Conservation (phyloP, 2,888 invertebrate species). For the Ormia ochracea region DNA sequence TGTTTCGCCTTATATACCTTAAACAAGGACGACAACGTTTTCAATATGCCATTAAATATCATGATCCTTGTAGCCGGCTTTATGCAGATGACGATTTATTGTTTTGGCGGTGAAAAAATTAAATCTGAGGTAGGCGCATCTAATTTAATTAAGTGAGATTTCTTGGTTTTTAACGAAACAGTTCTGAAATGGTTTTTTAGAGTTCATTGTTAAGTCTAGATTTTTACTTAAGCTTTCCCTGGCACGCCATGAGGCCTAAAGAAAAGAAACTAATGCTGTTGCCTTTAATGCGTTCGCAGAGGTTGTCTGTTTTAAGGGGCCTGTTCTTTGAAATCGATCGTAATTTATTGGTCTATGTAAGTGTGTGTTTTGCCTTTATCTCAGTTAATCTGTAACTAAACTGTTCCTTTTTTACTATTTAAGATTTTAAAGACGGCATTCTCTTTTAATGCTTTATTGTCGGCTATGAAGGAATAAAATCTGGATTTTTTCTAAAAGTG, state of each 20-base stretch:
- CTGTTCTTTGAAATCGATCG: slow-evolving; percentile 55
- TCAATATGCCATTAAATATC: slow-evolving; percentile 46
- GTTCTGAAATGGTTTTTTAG: neutral
- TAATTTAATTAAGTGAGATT: neutral
- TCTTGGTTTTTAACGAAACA: neutral
- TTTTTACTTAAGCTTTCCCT: slow-evolving; percentile 55
- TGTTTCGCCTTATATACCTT: slow-evolving; percentile 58
- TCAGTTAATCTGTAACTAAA: neutral
- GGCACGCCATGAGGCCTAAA: slow-evolving; percentile 46
- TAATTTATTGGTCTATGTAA: slow-evolving; percentile 43
- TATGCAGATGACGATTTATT: slow-evolving; percentile 62
- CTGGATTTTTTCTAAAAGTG: neutral
- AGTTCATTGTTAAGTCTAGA: slow-evolving; percentile 24
- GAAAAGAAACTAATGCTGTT: slow-evolving; percentile 48
- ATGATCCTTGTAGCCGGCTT: slow-evolving; percentile 16
- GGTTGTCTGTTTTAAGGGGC: slow-evolving; percentile 25
- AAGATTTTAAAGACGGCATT: slow-evolving; percentile 42
- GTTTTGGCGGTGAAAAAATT: slow-evolving; percentile 63
- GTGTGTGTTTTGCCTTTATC: neutral
- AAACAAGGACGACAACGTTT: slow-evolving; percentile 40
- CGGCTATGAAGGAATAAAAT: slow-evolving; percentile 63
- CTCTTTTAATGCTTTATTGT: slow-evolving; percentile 42
- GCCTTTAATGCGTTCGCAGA: slow-evolving; percentile 56
- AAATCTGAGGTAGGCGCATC: slow-evolving; percentile 58
- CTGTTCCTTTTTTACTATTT: neutral